These are phyloP conservation scores for Phaenicophaeus curvirostris DNA, from an alignment of 2,797 vertebrate genomes.

Conservation along the genomic window DNA sequence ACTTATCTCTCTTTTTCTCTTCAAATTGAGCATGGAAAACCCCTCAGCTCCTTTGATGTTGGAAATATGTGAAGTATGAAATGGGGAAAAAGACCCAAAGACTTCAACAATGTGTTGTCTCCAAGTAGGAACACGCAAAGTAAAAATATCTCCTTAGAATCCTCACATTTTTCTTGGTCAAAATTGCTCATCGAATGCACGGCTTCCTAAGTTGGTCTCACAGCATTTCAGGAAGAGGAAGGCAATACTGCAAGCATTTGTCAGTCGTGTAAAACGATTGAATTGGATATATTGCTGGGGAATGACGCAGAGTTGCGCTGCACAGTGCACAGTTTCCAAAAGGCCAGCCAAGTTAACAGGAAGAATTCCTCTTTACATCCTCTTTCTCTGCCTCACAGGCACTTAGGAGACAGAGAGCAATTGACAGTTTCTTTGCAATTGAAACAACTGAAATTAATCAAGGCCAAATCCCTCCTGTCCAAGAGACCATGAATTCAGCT, in stretches of 20 bases:
- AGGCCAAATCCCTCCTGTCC: constrained; percentile 1
- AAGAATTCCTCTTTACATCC: neutral
- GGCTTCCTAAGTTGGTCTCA: neutral
- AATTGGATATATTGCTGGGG: neutral
- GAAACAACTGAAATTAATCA: constrained; percentile 17
- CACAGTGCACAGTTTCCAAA: neutral
- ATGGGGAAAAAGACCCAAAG: neutral
- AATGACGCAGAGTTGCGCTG: neutral
- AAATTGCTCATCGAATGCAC: neutral
- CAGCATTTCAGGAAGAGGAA: neutral
- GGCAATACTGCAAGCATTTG: neutral
- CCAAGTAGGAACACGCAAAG: neutral
- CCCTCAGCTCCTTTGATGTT: neutral
- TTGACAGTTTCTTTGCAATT: neutral
- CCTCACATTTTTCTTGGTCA: neutral
- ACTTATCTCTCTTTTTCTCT: neutral
- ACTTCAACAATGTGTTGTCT: neutral
- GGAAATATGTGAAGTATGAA: neutral
- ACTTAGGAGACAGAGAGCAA: neutral
- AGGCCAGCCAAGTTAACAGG: neutral
- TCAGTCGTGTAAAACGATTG: neutral
- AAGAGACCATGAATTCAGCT: constrained; percentile 36
- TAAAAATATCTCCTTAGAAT: neutral
- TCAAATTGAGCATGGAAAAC: neutral
- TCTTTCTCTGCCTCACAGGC: neutral